Evolutionary conservation across 2,888 invertebrate species (phyloP), one percentile per base, ranked within the genome.

Genomic region (Pollenia griseotomentosa): DNA sequence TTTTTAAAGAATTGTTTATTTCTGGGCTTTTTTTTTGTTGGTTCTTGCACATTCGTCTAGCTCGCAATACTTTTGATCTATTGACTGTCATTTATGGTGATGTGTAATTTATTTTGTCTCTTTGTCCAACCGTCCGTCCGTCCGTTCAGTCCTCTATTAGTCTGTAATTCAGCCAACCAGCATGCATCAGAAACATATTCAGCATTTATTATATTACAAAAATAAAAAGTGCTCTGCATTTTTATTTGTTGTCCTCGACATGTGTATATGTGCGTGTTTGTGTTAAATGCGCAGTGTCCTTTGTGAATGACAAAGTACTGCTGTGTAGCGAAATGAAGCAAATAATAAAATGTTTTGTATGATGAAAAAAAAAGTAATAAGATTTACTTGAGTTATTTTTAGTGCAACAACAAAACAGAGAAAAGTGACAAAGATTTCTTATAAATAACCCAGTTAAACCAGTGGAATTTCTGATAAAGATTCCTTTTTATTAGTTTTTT

Each of bases 1-100:
- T 71, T 83, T 46, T 10, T 66, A 10, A 65, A 65, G 55, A 19
- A 65, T 77, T 70, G 59, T 61, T 75, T 46, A n/a, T 59, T 61
- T 63, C n/a, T 71, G 42, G 19, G 10, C 10, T 16, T 16, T 40
- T 53, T 33, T 33, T 51, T 10, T 51, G 23, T 42, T 77, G 7
- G 12, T 57, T 48, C 57, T 44, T 66, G 10, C 42, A 11, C 51
- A 23, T 81, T 66, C n/a, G n/a, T 65, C 23, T 66, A 57, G 57
- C 14, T 23, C 63, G 16, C 33, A 23, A 44, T 0, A 57, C 46
- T 70, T 82, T 86, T 86, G 86, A 86, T 86, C 86, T 86, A 86
- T 86, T 86, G 86, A 86, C 86, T 86, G 86, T 83, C 86, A 86
- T 80, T 86, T 83, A 61, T 74, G 53, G 73, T 86, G 82, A 86